Evolutionary conservation across 2,888 invertebrate genomes (phyloP).

Genomic region (Ormyrus labotus): DNA sequence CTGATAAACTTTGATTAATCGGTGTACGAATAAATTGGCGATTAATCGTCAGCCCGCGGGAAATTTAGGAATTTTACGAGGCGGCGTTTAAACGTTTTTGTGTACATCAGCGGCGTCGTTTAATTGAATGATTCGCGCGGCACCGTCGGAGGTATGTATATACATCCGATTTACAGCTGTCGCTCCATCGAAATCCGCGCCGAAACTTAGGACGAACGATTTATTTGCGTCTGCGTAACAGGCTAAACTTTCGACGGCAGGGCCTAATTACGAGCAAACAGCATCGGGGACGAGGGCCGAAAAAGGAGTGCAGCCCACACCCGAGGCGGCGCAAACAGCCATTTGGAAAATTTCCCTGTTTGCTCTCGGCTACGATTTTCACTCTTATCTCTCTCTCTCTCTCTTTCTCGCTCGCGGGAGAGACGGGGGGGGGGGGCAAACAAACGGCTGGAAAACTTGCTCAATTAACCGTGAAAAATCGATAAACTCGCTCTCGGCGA

Average conservation of each 20-base stretch:
- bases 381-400: slow-evolving; percentile 22
- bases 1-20: slow-evolving; percentile 14
- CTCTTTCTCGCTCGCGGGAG: not conserved
- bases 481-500: slow-evolving; percentile 27
- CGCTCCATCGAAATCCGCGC: too few relatives aligned
- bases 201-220: too few relatives aligned
- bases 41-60: too few relatives aligned
- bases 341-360: slow-evolving; percentile 22
- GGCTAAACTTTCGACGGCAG: not conserved
- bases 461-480: slow-evolving; percentile 50
- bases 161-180: too few relatives aligned
- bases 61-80: too few relatives aligned
- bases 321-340: slow-evolving; percentile 23
- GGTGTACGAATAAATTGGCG: too few relatives aligned
- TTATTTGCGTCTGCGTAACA: too few relatives aligned
- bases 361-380: not conserved
- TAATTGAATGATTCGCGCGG: too few relatives aligned
- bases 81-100: too few relatives aligned
- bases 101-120: too few relatives aligned
- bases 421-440: not conserved
- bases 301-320: slow-evolving; percentile 20
- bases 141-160: too few relatives aligned
- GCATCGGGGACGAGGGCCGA: not conserved
- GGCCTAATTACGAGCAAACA: slow-evolving; percentile 38
- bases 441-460: slow-evolving; percentile 31